phyloP scores from a whole-genome alignment of 2,888 invertebrate species.

The Megalurothrips usitatus region DNA sequence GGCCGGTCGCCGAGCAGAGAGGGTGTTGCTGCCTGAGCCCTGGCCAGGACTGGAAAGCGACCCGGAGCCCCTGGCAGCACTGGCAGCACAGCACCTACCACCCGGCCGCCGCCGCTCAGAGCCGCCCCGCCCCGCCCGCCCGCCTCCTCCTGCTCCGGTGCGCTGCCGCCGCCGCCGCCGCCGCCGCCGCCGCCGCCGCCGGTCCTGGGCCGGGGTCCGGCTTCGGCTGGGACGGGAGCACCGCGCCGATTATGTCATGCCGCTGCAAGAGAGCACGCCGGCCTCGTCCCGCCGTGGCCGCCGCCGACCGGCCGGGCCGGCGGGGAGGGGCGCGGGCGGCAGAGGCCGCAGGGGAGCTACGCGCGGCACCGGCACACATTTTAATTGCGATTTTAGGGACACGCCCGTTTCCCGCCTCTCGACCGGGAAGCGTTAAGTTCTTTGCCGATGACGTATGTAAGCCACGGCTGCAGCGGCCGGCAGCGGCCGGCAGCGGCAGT shows the following conservation, averaged over 20 bases:
- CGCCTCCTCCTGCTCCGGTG: not conserved
- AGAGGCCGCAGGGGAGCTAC: no score
- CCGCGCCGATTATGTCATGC: not conserved
- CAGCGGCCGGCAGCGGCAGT: no score
- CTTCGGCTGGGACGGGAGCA: not conserved
- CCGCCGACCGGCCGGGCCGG: not conserved
- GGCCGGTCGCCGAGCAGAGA: not conserved
- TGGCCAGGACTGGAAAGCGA: slow-evolving; percentile 18
- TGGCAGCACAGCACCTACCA: not conserved
- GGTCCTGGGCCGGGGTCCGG: not conserved
- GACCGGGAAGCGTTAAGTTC: no score
- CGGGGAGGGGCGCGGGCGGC: no score
- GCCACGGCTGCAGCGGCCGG: no score
- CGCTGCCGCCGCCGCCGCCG: not conserved
- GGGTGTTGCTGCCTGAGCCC: not conserved
- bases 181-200: not conserved
- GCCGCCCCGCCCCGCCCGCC: not conserved
- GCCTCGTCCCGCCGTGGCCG: not conserved
- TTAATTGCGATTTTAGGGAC: no score
- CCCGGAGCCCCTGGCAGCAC: not conserved
- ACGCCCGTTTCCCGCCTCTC: no score
- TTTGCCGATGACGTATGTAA: no score
- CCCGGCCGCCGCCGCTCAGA: not conserved
- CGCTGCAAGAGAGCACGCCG: not conserved
- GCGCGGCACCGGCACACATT: not conserved